Evolutionary conservation across 2,113 vertebrate genomes (phyloP).

Genomic region (Thomomys bottae): DNA sequence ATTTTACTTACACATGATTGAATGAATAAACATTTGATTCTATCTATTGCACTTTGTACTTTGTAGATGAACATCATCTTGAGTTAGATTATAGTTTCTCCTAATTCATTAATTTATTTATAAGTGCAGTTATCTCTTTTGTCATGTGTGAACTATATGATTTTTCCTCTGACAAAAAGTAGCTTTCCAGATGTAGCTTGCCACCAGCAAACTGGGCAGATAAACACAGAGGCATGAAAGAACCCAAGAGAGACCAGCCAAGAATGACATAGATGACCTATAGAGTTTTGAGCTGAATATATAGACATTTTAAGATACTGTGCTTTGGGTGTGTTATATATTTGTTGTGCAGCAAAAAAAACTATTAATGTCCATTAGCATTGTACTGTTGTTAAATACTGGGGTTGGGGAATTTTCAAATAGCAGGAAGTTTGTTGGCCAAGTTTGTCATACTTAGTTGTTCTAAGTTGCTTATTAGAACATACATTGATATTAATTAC

Average conservation of each 20-base stretch:
- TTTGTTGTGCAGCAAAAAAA: neutral
- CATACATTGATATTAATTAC: neutral
- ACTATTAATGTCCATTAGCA: neutral
- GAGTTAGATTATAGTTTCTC: neutral
- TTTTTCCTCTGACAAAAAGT: slow-evolving; percentile 7
- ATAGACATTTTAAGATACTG: neutral
- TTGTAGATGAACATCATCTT: neutral
- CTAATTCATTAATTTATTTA: neutral
- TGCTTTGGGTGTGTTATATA: neutral
- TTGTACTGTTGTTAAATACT: neutral
- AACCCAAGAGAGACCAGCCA: neutral
- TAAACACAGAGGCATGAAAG: neutral
- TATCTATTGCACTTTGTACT: neutral
- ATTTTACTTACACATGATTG: neutral
- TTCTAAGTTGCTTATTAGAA: neutral
- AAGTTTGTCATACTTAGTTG: slow-evolving; percentile 1
- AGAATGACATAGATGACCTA: neutral
- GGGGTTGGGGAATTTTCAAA: neutral
- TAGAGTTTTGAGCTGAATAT: neutral
- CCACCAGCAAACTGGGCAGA: neutral
- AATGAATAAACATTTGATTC: slow-evolving; percentile 24
- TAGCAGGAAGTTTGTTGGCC: neutral
- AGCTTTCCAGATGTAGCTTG: neutral
- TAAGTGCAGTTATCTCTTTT: neutral
- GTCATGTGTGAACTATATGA: neutral